Base-by-base conservation (phyloP, 2,888 invertebrate genomes). In the Diarsia mendica region DNA sequence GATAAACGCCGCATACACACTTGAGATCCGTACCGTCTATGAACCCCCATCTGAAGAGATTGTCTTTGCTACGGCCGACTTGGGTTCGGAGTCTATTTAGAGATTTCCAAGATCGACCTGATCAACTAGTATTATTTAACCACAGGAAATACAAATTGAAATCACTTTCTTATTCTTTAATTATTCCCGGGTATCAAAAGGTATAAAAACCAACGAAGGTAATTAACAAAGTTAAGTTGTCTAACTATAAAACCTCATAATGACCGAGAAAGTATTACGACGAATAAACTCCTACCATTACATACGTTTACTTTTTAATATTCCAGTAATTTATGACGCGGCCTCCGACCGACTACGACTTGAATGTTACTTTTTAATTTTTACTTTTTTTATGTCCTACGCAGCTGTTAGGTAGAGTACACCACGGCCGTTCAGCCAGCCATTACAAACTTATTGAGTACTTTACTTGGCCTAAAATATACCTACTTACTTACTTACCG, bases 401-500 rank as follows among this genome's bases (percentile, higher is more conserved):
- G n/a, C 83, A 86, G 87, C 77, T 86, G 85, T 79, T 78, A 58
- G 53, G 33, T 20, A 58, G 49, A 53, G 69, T 73, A 67, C 55
- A 71, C 75, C 55, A 66, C 69, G 84, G 70, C 65, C 82, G 76
- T 84, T 78, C 60, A 67, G 76, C 55, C 82, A n/a, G 77, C 77
- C 67, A 86, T 85, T 80, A 80, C 70, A 82, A 84, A 85, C 72
- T 86, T 85, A 84, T 84, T 86, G 74, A 85, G 84, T 84, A 51
- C 75, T 75, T 77, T 67, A 72, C 67, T 71, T 78, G 61, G 68
- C 70, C 77, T 61, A 63, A 76, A 82, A 84, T 75, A 72, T 48
- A 75, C 46, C 33, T 46, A 55, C n/a, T n/a, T n/a, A n/a, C 64
- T 64, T 73, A 28, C 23, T 60, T 60, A 18, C 18, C 66, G 66